These are phyloP conservation scores for Pipistrellus kuhlii DNA, from an alignment of 2,797 vertebrate genomes.

Conservation along the genomic window DNA sequence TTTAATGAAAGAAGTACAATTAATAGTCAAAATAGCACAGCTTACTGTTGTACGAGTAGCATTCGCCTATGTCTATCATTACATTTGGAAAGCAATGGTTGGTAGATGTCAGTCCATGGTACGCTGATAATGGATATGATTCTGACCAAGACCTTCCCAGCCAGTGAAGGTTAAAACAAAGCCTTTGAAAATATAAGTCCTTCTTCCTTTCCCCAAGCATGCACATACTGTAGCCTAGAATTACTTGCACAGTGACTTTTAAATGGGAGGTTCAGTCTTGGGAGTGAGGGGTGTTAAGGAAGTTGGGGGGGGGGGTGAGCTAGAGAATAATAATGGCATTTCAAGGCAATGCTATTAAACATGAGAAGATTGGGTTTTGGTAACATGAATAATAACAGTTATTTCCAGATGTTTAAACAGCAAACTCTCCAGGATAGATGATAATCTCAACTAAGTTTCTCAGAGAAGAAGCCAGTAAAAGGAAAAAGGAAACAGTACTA, in stretches of 20 bases:
- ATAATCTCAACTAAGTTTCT: conserved; percentile 20
- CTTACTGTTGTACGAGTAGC: background rate
- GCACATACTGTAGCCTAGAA: background rate
- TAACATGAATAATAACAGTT: background rate
- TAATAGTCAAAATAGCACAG: conserved; percentile 24
- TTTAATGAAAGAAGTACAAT: conserved; percentile 10
- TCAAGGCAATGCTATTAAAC: background rate
- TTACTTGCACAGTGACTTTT: background rate
- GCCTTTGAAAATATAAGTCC: conserved; percentile 27
- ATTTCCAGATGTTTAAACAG: conserved; percentile 67
- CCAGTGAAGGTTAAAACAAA: conserved; percentile 24
- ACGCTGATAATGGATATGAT: background rate
- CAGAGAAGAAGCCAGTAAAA: conserved; percentile 7
- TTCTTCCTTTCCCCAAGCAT: background rate
- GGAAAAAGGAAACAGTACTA: background rate
- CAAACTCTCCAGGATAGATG: background rate
- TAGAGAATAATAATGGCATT: conserved; percentile 25
- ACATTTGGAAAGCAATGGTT: background rate
- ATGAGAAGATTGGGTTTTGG: background rate
- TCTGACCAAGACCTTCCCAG: background rate
- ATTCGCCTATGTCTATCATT: background rate
- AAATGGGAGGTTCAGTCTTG: background rate
- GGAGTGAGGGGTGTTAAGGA: background rate
- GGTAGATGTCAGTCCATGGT: background rate
- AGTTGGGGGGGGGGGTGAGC: background rate